Base-by-base conservation (phyloP, 2,113 vertebrate genomes). In the Silurus glanis region DNA sequence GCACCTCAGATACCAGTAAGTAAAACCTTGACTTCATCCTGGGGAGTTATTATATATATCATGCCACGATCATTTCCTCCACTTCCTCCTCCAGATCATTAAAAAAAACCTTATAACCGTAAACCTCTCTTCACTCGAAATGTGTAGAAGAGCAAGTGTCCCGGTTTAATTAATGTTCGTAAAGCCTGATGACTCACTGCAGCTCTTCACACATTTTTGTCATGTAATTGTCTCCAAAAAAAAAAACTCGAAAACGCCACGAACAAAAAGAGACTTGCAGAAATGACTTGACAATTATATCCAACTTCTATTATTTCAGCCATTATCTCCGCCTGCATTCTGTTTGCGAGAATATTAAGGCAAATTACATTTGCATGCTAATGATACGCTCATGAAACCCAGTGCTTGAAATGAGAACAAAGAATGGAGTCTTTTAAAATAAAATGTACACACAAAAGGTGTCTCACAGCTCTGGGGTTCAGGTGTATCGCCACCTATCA, bases 1-100 rank as follows among this genome's bases (percentile, higher is more conserved):
- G 94, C 89, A 90, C 91, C 28, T 90, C 91, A 17, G 94, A 95
- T 89, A 92, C 90, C 91, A 90, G 95, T 96, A 92, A 95, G 94
- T 80, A 59, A 13, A 25, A 79, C 59, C 83, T 64, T 74, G 16
- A 84, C 64, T 69, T 55, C 45, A 3, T 59, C n/a, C 81, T 49
- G 9, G 25, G 45, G n/a, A 55, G 56, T 66, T 47, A 56, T 59
- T 78, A 45, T 66, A 45, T 66, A 3, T 28, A 62, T 28, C 10
- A 66, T 61, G 71, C 10, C 59, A n/a, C 13, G 72, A 53, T 78
- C 59, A 23, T 8, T 47, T 85, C 25, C 37, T 28, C 37, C 37
- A 21, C 56, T 53, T 25, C 74, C 37, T 53, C 19, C 81, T 53
- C 81, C n/a, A 37, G 80, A 66, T 49, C 14, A 37, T 47, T 25